phyloP scores from a whole-genome alignment of 2,888 invertebrate genomes.

The Torymus aiolomorphi region DNA sequence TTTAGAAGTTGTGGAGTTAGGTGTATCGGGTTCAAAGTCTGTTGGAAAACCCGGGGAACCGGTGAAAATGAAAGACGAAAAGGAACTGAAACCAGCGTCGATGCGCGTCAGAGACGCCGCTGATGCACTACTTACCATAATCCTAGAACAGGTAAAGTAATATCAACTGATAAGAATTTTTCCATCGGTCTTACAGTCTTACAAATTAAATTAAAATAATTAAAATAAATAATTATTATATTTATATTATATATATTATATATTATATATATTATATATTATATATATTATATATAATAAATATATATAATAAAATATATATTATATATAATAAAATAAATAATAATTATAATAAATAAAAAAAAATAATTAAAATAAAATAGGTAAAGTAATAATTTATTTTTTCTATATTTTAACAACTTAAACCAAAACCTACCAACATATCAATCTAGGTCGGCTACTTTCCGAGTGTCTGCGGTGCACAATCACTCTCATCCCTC shows the following conservation, averaged over 20 bases:
- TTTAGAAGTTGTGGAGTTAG: constrained; percentile 96
- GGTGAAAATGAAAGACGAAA: constrained; percentile 95
- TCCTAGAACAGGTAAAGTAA: constrained; percentile 87
- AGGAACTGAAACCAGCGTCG: constrained; percentile 96
- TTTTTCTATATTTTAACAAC: no score
- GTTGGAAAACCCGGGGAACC: constrained; percentile 91
- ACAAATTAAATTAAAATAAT: no score
- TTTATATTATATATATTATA: no score
- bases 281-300: no score
- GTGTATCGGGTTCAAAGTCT: constrained; percentile 96
- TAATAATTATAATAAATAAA: no score
- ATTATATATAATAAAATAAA: no score
- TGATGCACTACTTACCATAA: constrained; percentile 92
- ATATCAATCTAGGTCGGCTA: constrained; percentile 81
- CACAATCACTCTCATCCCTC: constrained; percentile 89
- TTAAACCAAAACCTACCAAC: neutral
- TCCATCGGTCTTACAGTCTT: no score
- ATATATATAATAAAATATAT: no score
- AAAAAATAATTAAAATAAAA: no score
- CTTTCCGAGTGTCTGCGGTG: constrained; percentile 89
- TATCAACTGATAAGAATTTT: no score
- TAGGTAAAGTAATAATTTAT: constrained; percentile 80
- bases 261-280: no score
- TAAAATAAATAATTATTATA: no score
- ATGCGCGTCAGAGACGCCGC: constrained; percentile 98